Evolutionary conservation across 2,888 invertebrate genomes (phyloP), one percentile per base, ranked within the genome.

Genomic region (Aleiodes alternator): DNA sequence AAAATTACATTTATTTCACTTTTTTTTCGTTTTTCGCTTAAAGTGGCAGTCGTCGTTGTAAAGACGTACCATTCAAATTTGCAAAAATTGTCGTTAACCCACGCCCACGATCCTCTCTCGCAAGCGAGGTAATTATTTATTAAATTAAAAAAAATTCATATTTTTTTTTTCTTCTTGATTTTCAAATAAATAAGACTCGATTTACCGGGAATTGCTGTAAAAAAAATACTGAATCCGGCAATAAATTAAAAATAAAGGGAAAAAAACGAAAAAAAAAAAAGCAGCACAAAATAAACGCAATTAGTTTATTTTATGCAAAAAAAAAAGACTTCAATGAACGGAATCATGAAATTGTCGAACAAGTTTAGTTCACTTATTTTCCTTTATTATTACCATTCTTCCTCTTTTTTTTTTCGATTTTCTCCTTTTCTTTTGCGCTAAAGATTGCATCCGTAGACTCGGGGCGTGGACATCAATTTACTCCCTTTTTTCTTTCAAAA

Each of bases 201-300:
- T 73, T 81, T 79, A 83, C 83, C 84, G 84, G 83, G 84, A 84
- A 80, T 80, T 82, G 75, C 77, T 82, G 84, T 83, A 83, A 82
- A 78, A 84, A 79, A 84, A 89, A 89, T 88, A 88, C 89, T 89
- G 88, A 87, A 87, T 87, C 84, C 85, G 88, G 87, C 85, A 88
- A 89, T 89, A 88, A 88, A 80, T 88, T 85, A 87, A 87, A 23
- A 77, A 74, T 75, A 74, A 78, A 73, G 80, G 78, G 76, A 72
- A 69, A 64, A 23, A 38, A 76, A 55, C 69, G 69, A 74, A 73
- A 51, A 43, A 51, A 69, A 56, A 73, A 68, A 23, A 51, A 55
- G 29, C 53, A 43, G n/a, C 29, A 16, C 53, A 23, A 64, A 11
- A 57, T 55, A 73, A 55, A 73, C 23, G 12, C 50, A 61, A 23